Evolutionary conservation across 1,140 invertebrate species (phyloP), one percentile per base, ranked within the genome.

Genomic region (Eufriesea mexicana): DNA sequence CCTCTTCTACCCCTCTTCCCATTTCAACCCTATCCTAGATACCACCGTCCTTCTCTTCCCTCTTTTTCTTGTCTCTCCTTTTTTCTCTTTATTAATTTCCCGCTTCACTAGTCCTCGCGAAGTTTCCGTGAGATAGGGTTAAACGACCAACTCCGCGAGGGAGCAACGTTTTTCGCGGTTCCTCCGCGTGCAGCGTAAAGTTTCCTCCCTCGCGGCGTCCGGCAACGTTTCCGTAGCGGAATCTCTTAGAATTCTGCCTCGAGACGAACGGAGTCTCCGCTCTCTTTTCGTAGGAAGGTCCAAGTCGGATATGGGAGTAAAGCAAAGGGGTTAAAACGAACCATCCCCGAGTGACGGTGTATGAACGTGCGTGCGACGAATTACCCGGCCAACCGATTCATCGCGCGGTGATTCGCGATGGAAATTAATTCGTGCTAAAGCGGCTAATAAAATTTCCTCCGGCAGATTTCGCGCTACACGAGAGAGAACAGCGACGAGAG

Each of bases 81-180:
- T 5, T 28, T 23, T 59, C 18, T 23, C 10, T 64, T 47, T 78
- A 59, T 79, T 86, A 86, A 86, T 77, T 28, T 74, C 42, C 28
- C 42, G 59, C 9, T 25, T 67, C 67, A 57, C 78, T 25, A 51
- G 35, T 20, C 71, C 18, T 62, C n/a, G 45, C 45, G 64, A 55
- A 42, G n/a, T 45, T 61, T 71, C 59, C 66, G 68, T 75, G 51
- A 25, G 51, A 28, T 23, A 81, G 42, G 51, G 68, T 85, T 82
- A 72, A 82, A 82, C 64, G 42, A 67, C n/a, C 54, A 81, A 64
- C 18, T 54, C 61, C 28, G 49, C 70, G 25, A 35, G 9, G 45
- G 61, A 18, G 14, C 2, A 18, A 35, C 14, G 16, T 0, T 54
- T n/a, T n/a, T 59, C 2, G n/a, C 2, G 0, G 18, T 5, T 20